Evolutionary conservation across 2,113 vertebrate genomes (phyloP), one percentile per base, ranked within the genome.

Genomic region (Struthio camelus): DNA sequence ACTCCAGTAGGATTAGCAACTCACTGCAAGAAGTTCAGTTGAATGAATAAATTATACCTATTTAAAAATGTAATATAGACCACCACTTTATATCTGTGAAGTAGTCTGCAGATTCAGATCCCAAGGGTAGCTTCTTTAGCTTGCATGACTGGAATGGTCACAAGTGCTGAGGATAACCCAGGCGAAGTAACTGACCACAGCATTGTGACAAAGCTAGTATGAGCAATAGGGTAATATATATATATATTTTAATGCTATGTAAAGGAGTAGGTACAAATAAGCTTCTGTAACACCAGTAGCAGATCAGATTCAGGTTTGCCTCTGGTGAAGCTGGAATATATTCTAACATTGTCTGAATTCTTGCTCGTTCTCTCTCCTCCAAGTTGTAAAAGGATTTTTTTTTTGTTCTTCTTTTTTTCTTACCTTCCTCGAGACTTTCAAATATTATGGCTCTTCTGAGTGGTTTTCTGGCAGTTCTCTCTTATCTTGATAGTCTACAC

Each of bases 41-140:
- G 51, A 82, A 77, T 92, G 25, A 85, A 69, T 69, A 27, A 83
- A 22, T 90, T 84, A 80, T 51, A 62, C 17, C 54, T 94, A 11
- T 71, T 87, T 94, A 51, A 80, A 97, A 93, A 93, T 56, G 61
- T 78, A 85, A 72, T 87, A 25, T 20, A 42, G 54, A 92, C 53
- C 42, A 53, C 17, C 4, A 2, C 16, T 73, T 88, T 34, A 27
- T n/a, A 84, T 90, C 62, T 92, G 25, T 86, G 42, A 67, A 90
- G 48, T n/a, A 61, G 78, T 65, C 8, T 27, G 56, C 50, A 83
- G 79, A 56, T 83, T 90, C 51, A 53, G 4, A 12, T 94, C 66
- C 90, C 44, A 46, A 2, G 5, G 9, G 19, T 73, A 65, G 44
- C 84, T 81, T 76, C 61, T 38, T 77, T 85, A 48, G 9, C 17